Percentiles rank a stretch among this genome's conserved stretches.
phyloP scores from a whole-genome alignment of 2,888 invertebrate species.

The Trachelus troglodyta region DNA sequence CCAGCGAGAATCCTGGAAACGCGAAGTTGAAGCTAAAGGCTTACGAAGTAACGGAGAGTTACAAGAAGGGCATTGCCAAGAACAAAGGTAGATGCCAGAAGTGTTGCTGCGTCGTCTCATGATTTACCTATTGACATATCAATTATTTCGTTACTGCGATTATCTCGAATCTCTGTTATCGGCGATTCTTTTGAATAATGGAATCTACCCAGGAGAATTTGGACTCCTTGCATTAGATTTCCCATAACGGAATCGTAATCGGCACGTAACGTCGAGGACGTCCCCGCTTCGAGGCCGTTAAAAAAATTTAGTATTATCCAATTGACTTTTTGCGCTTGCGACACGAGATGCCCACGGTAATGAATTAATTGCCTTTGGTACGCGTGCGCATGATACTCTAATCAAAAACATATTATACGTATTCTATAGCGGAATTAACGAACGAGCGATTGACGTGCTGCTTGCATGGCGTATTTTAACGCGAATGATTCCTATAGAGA shows the following conservation, averaged over 20 bases:
- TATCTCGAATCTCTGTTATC: no score
- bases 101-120: slow-evolving; percentile 56
- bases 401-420: slow-evolving; percentile 14
- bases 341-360: background rate
- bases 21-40: slow-evolving; percentile 48
- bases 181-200: no score
- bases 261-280: no score
- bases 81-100: slow-evolving; percentile 50
- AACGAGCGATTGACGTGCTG: background rate
- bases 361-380: background rate
- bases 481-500: background rate
- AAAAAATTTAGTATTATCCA: background rate
- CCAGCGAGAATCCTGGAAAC: slow-evolving; percentile 33
- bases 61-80: slow-evolving; percentile 45
- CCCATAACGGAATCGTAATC: background rate
- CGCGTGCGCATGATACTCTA: slow-evolving; percentile 36
- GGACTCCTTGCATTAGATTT: no score
- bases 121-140: slow-evolving; percentile 7
- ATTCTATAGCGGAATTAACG: slow-evolving; percentile 3
- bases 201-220: no score
- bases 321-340: background rate
- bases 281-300: background rate
- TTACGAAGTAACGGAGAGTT: slow-evolving; percentile 49
- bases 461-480: slow-evolving; percentile 1
- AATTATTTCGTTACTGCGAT: no score